Evolutionary conservation across 2,797 vertebrate species (phyloP), one percentile per base, ranked within the genome.

Genomic region (Protosalanx chinensis): DNA sequence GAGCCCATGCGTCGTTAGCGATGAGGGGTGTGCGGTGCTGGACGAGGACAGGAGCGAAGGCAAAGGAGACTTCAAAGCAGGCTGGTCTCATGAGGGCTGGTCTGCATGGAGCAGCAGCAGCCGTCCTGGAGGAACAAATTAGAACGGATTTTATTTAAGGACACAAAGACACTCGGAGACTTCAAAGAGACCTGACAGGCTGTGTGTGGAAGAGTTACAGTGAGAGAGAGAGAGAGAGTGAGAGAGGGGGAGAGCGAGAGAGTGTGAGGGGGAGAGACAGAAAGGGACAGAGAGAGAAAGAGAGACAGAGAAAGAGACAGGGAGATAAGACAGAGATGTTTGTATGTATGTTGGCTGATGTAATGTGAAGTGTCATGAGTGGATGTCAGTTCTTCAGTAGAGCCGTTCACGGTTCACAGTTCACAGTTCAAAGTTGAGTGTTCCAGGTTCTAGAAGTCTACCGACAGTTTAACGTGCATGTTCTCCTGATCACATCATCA

Each of bases 101-200:
- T 49, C 65, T 77, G 67, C 23, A 67, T 74, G 70, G 69, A 32
- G 59, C 27, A 18, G 51, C 62, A 66, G 23, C 68, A 75, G 57
- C 63, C 67, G 67, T 57, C 59, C 35, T 76, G 13, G 29, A 73
- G 53, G 37, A 18, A 37, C 27, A 67, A 66, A 78, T 76, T 68
- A 74, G 33, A 51, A 32, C 8, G 23, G 53, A 58, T 29, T 29
- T 67, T 71, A n/a, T 72, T 67, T 32, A 59, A 60, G 59, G 56
- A 46, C 65, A 73, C 57, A 65, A 72, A 79, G 33, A 32, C 66
- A 30, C 29, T 63, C n/a, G 27, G 65, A 53, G 56, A 71, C 23
- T 67, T 64, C 67, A 72, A 58, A 75, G 73, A 12, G 29, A 62
- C 18, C 16, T 7, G 57, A 71, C 15, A 78, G 33, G 5, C 51